A percentile compares a stretch with the other conserved stretches of the same genome.
Evolutionary conservation across 2,113 vertebrate species (phyloP).

Genomic region (Melierax canorus): DNA sequence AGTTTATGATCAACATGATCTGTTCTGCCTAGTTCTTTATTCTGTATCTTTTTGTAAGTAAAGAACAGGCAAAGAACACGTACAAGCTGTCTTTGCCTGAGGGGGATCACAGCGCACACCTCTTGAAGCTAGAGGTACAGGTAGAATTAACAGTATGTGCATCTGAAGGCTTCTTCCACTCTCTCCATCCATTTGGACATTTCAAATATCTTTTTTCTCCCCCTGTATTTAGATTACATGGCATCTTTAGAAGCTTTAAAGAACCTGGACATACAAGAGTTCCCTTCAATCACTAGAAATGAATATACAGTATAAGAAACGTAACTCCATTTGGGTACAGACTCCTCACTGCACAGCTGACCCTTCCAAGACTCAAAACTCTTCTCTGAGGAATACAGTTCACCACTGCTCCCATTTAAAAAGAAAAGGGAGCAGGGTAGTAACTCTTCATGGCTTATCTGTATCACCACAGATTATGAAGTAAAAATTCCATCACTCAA

Average conservation of each 20-base stretch:
- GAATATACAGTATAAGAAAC: accelerated
- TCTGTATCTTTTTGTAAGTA: accelerated
- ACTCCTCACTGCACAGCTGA: too few relatives aligned
- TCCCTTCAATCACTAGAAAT: not conserved
- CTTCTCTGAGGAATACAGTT: not conserved
- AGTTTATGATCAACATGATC: not conserved
- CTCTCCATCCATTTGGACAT: not conserved
- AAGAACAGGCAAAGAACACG: not conserved
- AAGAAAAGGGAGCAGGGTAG: not conserved
- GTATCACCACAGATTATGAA: accelerated
- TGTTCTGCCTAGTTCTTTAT: not conserved
- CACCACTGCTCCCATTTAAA: accelerated
- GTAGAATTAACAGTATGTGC: not conserved
- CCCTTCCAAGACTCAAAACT: not conserved
- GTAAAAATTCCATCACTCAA: not conserved
- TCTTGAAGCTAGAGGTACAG: not conserved
- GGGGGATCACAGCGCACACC: accelerated
- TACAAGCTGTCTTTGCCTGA: not conserved
- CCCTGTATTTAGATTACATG: not conserved
- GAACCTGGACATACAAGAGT: not conserved
- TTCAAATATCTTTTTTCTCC: not conserved
- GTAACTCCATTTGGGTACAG: not conserved
- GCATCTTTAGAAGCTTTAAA: not conserved
- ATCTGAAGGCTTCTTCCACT: not conserved
- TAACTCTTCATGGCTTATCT: not conserved